Percentiles rank a stretch among this genome's conserved stretches.
phyloP scores from a whole-genome alignment of 2,888 invertebrate species.

The Mesochorus sp. region DNA sequence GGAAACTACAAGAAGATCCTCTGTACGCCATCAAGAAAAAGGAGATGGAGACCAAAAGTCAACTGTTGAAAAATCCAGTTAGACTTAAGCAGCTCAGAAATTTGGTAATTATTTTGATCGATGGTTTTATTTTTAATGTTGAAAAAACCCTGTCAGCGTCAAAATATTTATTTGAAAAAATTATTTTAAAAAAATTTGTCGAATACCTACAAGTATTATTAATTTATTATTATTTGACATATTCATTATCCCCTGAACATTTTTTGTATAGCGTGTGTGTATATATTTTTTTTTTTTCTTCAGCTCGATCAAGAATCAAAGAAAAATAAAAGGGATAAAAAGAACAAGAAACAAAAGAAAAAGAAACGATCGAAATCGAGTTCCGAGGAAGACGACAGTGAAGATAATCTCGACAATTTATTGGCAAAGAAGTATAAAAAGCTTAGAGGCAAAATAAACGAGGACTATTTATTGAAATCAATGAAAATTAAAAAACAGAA shows the following conservation, averaged over 20 bases:
- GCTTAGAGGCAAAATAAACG: conserved; percentile 84
- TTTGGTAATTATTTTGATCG: conserved; percentile 84
- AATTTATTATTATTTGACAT: no score
- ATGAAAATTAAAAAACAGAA: conserved; percentile 74
- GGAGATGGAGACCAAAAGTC: conserved; percentile 93
- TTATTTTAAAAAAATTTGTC: no score
- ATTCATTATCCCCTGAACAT: no score
- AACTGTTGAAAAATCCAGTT: conserved; percentile 95
- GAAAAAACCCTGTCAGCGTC: neutral
- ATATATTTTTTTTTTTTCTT: conserved; percentile 53
- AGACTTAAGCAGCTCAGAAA: conserved; percentile 93
- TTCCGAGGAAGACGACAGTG: conserved; percentile 24
- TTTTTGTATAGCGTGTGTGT: conserved; percentile 2
- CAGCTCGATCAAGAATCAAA: conserved; percentile 83
- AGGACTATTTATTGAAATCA: conserved; percentile 79
- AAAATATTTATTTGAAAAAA: neutral
- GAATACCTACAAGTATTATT: no score
- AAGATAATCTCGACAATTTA: conserved; percentile 85
- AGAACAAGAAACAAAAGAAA: conserved; percentile 79
- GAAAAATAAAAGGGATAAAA: conserved; percentile 75
- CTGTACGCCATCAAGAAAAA: conserved; percentile 93
- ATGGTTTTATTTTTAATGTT: conserved; percentile 4
- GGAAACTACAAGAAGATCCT: conserved; percentile 97
- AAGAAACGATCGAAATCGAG: conserved; percentile 73
- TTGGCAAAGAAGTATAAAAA: conserved; percentile 88